These are phyloP conservation scores for Drosophila tsacasi DNA, from an alignment of 1,140 invertebrate species.

Conservation along the genomic window DNA sequence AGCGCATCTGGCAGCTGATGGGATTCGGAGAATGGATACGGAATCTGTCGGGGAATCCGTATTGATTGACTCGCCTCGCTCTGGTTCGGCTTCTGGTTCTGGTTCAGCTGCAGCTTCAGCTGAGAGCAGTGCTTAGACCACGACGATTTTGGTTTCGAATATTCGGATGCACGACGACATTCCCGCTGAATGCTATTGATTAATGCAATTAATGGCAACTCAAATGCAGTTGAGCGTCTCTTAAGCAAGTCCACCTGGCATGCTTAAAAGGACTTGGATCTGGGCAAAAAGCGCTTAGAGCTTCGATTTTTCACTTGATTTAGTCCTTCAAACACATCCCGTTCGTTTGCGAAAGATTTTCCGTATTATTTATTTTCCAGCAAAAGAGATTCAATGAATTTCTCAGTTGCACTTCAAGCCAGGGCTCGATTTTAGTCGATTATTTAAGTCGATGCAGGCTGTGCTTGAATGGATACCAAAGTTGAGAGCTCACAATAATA, in stretches of 20 bases:
- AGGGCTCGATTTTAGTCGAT: neutral
- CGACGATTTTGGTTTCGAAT: conserved; percentile 10
- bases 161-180: neutral
- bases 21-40: conserved; percentile 5
- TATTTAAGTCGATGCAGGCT: conserved; percentile 19
- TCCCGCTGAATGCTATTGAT: conserved; percentile 16
- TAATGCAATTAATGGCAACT: conserved; percentile 42
- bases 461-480: conserved; percentile 1
- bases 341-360: neutral
- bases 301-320: conserved; percentile 28
- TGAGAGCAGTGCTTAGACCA: conserved; percentile 2
- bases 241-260: conserved; percentile 12
- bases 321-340: conserved; percentile 11
- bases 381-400: conserved; percentile 11
- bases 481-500: conserved; percentile 12
- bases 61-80: conserved; percentile 32
- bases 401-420: conserved; percentile 13
- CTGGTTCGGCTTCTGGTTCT: conserved; percentile 3
- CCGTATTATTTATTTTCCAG: conserved; percentile 16
- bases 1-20: conserved; percentile 39
- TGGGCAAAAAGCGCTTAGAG: conserved; percentile 3
- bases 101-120: neutral
- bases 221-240: conserved; percentile 31
- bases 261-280: neutral
- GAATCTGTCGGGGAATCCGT: conserved; percentile 12